phyloP scores from a whole-genome alignment of 2,888 invertebrate genomes.

The Pelosia muscerda region DNA sequence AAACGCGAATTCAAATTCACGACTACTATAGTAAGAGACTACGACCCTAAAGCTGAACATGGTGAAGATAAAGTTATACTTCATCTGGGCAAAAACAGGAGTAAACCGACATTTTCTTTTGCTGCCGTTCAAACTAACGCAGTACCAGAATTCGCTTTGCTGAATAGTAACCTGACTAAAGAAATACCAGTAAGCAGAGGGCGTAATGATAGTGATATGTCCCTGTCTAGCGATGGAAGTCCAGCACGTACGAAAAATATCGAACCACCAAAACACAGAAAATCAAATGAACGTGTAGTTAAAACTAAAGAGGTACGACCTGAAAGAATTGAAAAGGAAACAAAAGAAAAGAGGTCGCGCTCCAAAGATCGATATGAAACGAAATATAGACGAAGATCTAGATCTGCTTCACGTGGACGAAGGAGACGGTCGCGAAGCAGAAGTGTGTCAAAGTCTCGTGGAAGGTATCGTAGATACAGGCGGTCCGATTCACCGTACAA shows the following conservation, averaged over 20 bases:
- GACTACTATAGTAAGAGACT: slow-evolving; percentile 70
- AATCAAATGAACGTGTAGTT: slow-evolving; percentile 49
- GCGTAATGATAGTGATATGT: slow-evolving; percentile 81
- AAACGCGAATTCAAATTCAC: slow-evolving; percentile 60
- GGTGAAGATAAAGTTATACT: slow-evolving; percentile 91
- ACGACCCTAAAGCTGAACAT: slow-evolving; percentile 79
- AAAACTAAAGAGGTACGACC: slow-evolving; percentile 55
- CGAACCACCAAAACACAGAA: slow-evolving; percentile 38
- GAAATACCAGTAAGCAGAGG: slow-evolving; percentile 32
- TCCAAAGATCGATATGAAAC: slow-evolving; percentile 73
- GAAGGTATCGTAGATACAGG: slow-evolving; percentile 76
- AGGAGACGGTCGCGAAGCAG: slow-evolving; percentile 69
- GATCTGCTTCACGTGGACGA: slow-evolving; percentile 69
- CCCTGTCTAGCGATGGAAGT: slow-evolving; percentile 73
- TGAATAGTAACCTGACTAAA: slow-evolving; percentile 21
- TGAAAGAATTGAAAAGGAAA: slow-evolving; percentile 54
- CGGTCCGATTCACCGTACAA: slow-evolving; percentile 82
- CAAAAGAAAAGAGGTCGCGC: slow-evolving; percentile 69
- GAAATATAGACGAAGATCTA: slow-evolving; percentile 71
- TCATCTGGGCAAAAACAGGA: slow-evolving; percentile 88
- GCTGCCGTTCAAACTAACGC: slow-evolving; percentile 86
- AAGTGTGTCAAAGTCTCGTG: slow-evolving; percentile 70
- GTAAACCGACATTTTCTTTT: slow-evolving; percentile 72
- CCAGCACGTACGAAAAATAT: slow-evolving; percentile 52
- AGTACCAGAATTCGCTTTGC: slow-evolving; percentile 51